Evolutionary conservation across 1,140 invertebrate genomes (phyloP), one percentile per base, ranked within the genome.

Genomic region (Adoxophyes honmai): DNA sequence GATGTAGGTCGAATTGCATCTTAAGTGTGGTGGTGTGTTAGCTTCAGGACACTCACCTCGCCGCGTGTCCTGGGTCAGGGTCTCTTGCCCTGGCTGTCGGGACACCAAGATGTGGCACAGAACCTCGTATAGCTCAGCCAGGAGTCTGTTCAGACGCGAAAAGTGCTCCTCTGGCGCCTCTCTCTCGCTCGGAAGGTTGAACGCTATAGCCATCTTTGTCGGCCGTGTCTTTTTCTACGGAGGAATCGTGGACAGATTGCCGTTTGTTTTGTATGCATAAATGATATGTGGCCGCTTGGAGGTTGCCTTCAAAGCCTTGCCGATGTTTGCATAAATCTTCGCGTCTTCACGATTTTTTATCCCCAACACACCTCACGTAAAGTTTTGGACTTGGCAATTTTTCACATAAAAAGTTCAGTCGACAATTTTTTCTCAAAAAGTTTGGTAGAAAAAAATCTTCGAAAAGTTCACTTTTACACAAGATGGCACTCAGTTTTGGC

Each of bases 1-100:
- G 78, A 88, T 88, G 84, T 88, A 87, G 76, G 86, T 88, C 86
- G 86, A 88, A 88, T 88, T 87, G 86, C 86, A 88, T 88, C 86
- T 88, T 87, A 88, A 88, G 73, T 88, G 81, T 78, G 83, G 86
- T 88, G 86, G 83, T 85, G 81, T 73, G 70, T 75, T 82, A 80
- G 77, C 75, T 66, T 85, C 83, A 71, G 83, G 83, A 75, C 83
- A 88, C 86, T 88, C 83, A 86, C 86, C 86, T 88, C 82, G 82
- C 62, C 81, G 75, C 64, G 68, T 78, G 52, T 87, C 81, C 72
- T 85, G 86, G 66, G 63, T 76, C 73, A 83, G 86, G 64, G 63
- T 77, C 68, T 87, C 81, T 75, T 76, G 84, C 60, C 79, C 81
- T 77, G 84, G 78, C 65, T 84, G 81, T 53, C 87, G 76, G 61